Evolutionary conservation across 1,140 invertebrate species (phyloP), one percentile per base, ranked within the genome.

Genomic region (Cydia pomonella): DNA sequence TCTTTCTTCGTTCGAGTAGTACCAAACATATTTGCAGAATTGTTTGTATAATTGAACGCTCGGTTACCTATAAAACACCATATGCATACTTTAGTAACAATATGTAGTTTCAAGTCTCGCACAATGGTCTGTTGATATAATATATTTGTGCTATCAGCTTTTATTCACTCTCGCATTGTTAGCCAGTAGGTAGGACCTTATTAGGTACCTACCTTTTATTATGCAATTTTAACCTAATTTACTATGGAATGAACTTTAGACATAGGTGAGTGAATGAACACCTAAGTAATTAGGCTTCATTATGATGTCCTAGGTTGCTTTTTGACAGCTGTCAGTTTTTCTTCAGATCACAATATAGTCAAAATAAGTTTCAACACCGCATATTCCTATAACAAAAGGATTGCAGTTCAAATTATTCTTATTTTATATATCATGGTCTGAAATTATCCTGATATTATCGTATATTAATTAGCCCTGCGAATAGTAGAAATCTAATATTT

Each of bases 31-130:
- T 18, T 50, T n/a, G 47, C 47, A 50, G 47, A 59, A 18, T 23
- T 59, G 53, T 59, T 59, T 59, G 53, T 59, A 23, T 59, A 23
- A 23, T 23, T 59, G 53, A 59, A 59, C 53, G 18, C 53, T 59
- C 53, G n/a, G 53, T 59, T 59, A 59, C 53, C 53, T 59, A 59
- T 59, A 59, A 59, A 59, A 12, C 21, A 12, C 47, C 47, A 23
- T 59, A 23, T 23, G 50, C n/a, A 53, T 59, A 23, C 21, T 23
- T 23, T 59, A 23, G 53, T 23, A 23, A 59, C 18, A 23, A 50
- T 50, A 50, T 50, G 53, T 23, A 18, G n/a, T 53, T 53, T 23
- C 21, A 59, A 23, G 9, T 9, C 21, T 59, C 23, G 53, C 53
- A 59, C 53, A 59, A 59, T 59, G 21, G 53, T 18, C 16, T 59